A percentile compares a stretch with the other conserved stretches of the same genome.
phyloP scores from a whole-genome alignment of 2,888 invertebrate genomes.

The Nemapogon koenigi region DNA sequence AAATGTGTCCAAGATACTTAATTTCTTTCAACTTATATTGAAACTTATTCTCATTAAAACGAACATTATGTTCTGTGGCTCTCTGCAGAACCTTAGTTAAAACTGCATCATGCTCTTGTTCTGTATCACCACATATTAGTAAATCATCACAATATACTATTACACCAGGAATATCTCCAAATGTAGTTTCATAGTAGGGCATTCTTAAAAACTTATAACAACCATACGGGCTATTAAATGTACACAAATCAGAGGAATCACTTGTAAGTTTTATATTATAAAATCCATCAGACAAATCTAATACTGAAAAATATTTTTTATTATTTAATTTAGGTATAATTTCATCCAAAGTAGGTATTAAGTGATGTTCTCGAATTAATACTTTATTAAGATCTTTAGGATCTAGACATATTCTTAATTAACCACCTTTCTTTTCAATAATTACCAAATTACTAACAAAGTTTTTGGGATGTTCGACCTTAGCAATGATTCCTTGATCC shows the following conservation, averaged over 20 bases:
- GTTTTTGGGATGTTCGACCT: conserved; percentile 16
- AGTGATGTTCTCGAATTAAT: conserved; percentile 11
- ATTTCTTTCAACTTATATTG: too few relatives aligned
- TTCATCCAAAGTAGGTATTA: not conserved
- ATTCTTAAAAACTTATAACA: conserved; percentile 23
- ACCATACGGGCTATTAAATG: conserved; percentile 16
- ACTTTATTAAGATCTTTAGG: conserved; percentile 16
- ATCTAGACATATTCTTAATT: conserved; percentile 17
- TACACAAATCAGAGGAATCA: not conserved
- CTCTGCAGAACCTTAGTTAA: not conserved
- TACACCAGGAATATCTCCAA: conserved; percentile 26
- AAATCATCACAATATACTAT: conserved; percentile 29
- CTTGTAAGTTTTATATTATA: conserved; percentile 16
- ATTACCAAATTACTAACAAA: too few relatives aligned
- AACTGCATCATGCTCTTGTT: not conserved
- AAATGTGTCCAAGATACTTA: too few relatives aligned
- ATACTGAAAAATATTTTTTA: conserved; percentile 10
- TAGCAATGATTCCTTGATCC: conserved; percentile 15
- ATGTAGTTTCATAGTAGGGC: conserved; percentile 22
- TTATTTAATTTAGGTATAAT: conserved; percentile 8
- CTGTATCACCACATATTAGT: conserved; percentile 17
- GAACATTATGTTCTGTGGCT: not conserved
- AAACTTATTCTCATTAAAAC: too few relatives aligned
- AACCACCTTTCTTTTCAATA: conserved; percentile 15
- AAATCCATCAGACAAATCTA: conserved; percentile 18